Evolutionary conservation across 2,888 invertebrate genomes (phyloP).

Genomic region (Dusona sp.): DNA sequence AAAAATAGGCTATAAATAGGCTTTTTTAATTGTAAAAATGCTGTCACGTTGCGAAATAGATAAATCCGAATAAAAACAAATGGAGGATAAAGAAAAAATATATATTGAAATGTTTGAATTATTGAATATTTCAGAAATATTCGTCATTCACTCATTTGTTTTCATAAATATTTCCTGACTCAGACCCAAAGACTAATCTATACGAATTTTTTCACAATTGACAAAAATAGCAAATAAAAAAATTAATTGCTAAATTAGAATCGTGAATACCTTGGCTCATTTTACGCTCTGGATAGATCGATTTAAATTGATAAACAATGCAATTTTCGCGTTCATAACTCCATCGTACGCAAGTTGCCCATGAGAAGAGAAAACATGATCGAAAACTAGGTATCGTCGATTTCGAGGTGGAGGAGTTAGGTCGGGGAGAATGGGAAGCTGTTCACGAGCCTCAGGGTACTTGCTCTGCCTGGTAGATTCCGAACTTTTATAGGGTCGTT

Average conservation of each 20-base stretch:
- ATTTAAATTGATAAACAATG: background rate
- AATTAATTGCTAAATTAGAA: too few relatives aligned
- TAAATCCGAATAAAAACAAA: background rate
- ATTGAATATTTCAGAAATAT: background rate
- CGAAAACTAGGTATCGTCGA: constrained; percentile 47
- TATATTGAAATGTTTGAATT: background rate
- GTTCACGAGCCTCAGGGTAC: constrained; percentile 54
- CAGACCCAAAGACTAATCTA: background rate
- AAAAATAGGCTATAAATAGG: too few relatives aligned
- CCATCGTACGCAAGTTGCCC: background rate
- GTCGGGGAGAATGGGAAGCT: constrained; percentile 13
- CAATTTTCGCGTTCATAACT: constrained; percentile 18
- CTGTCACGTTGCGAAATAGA: background rate
- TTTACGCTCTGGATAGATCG: too few relatives aligned
- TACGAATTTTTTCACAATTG: background rate
- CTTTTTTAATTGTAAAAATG: too few relatives aligned
- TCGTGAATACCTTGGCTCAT: too few relatives aligned
- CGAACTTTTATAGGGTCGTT: constrained; percentile 82
- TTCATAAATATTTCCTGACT: too few relatives aligned
- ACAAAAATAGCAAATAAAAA: background rate
- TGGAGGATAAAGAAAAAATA: background rate
- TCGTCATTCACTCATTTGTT: background rate
- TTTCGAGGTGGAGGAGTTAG: constrained; percentile 37
- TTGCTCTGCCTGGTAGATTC: constrained; percentile 76
- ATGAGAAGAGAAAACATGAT: constrained; percentile 7